phyloP scores from a whole-genome alignment of 2,113 vertebrate genomes.

The Sturnus vulgaris region DNA sequence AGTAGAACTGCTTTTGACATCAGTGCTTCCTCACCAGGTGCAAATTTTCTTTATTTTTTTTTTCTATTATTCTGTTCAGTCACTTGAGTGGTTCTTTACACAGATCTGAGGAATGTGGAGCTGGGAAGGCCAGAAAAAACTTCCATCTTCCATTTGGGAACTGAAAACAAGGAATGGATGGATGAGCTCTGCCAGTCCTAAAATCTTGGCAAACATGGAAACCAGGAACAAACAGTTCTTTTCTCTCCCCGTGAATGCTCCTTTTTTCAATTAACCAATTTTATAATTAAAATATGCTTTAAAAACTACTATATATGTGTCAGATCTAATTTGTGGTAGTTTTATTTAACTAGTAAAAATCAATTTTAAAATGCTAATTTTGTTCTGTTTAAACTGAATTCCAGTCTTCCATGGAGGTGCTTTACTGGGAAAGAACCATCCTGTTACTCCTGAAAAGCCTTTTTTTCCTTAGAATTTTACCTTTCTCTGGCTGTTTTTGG shows the following conservation, averaged over 20 bases:
- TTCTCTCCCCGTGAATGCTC: neutral
- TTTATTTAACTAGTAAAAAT: neutral
- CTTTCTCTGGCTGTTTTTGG: neutral
- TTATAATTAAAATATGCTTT: neutral
- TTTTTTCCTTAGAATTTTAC: neutral
- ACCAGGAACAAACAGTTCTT: neutral
- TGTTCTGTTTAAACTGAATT: neutral
- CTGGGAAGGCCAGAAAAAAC: neutral
- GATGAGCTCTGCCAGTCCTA: neutral
- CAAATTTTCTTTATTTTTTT: neutral
- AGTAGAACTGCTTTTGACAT: neutral
- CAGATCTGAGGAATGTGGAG: neutral
- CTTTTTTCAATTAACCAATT: neutral
- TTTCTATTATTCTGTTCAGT: neutral
- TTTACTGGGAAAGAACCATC: neutral
- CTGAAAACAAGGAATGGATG: neutral
- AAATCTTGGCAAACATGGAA: neutral
- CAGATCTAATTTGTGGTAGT: neutral
- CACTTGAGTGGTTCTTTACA: neutral
- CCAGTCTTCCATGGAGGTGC: neutral
- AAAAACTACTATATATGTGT: neutral
- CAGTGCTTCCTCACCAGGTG: neutral
- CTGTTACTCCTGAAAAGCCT: neutral
- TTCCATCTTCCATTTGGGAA: neutral
- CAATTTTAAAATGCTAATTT: neutral